phyloP scores from a whole-genome alignment of 2,888 invertebrate genomes.

The Lycia hirtaria region DNA sequence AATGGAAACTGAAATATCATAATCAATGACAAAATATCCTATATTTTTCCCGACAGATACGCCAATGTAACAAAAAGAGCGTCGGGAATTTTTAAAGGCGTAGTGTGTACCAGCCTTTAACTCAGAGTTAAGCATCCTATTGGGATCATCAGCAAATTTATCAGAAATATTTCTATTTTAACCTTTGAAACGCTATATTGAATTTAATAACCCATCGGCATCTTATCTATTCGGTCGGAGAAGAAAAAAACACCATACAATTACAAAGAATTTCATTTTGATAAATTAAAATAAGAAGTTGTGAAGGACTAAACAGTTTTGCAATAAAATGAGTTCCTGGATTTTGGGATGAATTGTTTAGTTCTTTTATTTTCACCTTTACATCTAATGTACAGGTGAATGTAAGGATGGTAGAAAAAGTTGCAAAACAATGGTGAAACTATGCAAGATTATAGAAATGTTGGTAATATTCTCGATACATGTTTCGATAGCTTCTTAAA shows the following conservation, averaged over 20 bases:
- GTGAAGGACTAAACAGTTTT: constrained; percentile 33
- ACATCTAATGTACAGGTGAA: background rate
- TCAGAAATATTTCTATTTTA: constrained; percentile 33
- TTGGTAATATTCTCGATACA: background rate
- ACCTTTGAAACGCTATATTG: constrained; percentile 38
- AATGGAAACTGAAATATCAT: background rate
- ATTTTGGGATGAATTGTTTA: constrained; percentile 32
- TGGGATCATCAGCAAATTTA: constrained; percentile 33
- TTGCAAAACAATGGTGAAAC: background rate
- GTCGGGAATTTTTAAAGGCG: constrained; percentile 9
- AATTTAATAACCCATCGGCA: constrained; percentile 38
- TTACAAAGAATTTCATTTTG: constrained; percentile 43
- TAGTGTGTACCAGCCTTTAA: constrained; percentile 27
- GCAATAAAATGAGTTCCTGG: constrained; percentile 8
- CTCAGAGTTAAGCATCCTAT: constrained; percentile 15
- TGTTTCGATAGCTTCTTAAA: background rate
- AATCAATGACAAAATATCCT: background rate
- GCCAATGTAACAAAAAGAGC: background rate
- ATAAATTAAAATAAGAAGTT: constrained; percentile 45
- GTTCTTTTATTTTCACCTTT: constrained; percentile 14
- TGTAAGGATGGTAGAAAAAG: background rate
- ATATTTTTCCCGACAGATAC: constrained; percentile 24
- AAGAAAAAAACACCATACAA: constrained; percentile 39
- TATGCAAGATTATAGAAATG: background rate
- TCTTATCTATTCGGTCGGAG: constrained; percentile 26